A percentile compares a stretch with the other conserved stretches of the same genome.
These are phyloP conservation scores for Xiphophorus birchmanni DNA, from an alignment of 2,797 vertebrate species.

Conservation along the genomic window DNA sequence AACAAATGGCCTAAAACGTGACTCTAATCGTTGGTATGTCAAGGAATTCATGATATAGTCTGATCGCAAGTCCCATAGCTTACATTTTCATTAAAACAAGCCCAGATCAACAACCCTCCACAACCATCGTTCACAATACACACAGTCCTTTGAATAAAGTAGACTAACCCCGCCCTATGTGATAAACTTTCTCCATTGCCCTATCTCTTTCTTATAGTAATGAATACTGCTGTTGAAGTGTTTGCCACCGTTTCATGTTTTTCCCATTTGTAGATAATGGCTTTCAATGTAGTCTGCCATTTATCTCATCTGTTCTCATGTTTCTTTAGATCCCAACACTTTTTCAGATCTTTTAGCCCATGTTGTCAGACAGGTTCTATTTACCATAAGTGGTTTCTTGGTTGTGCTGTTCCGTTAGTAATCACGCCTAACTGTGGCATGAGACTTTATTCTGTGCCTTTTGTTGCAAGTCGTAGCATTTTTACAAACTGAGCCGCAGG, in stretches of 20 bases:
- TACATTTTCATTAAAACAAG: neutral
- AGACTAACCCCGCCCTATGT: neutral
- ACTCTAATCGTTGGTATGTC: neutral
- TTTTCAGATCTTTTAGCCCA: neutral
- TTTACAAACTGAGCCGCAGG: neutral
- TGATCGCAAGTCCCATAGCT: neutral
- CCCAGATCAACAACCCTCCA: neutral
- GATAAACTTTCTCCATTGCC: neutral
- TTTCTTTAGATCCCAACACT: neutral
- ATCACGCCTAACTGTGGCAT: neutral
- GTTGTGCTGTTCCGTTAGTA: neutral
- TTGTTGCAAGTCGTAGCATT: neutral
- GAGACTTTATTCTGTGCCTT: neutral
- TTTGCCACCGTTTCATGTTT: neutral
- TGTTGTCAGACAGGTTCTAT: neutral
- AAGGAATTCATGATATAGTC: neutral
- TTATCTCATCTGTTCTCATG: neutral
- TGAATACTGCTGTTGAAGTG: neutral
- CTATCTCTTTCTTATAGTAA: neutral
- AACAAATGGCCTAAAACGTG: neutral
- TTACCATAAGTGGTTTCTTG: neutral
- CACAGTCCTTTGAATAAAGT: neutral
- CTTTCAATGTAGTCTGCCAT: neutral
- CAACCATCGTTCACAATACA: neutral
- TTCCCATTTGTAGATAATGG: neutral